Evolutionary conservation across 2,797 vertebrate species (phyloP).

Genomic region (Arremon brunneinucha): DNA sequence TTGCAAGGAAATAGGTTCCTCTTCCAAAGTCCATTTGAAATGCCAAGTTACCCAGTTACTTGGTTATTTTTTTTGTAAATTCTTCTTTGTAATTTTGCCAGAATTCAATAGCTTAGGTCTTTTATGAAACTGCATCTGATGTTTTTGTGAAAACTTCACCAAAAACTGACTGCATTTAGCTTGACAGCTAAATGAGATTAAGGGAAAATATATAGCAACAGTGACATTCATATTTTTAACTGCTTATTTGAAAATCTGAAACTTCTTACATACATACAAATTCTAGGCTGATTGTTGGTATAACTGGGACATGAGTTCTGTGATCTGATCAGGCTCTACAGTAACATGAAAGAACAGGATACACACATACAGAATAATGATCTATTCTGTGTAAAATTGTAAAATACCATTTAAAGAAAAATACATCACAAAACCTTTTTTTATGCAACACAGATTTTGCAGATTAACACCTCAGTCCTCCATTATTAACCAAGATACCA

Average conservation of each 20-base stretch:
- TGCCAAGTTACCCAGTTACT: background rate
- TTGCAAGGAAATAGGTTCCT: background rate
- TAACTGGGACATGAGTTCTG: background rate
- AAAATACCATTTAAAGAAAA: background rate
- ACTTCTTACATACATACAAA: background rate
- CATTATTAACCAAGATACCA: background rate
- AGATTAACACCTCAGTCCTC: background rate
- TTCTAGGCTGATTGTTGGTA: background rate
- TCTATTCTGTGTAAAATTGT: background rate
- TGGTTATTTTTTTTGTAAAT: background rate
- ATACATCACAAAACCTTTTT: background rate
- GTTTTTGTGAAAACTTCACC: background rate
- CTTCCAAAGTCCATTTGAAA: background rate
- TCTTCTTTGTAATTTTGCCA: background rate
- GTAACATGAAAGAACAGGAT: background rate
- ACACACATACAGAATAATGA: background rate
- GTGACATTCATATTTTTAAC: background rate
- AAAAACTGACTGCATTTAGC: background rate
- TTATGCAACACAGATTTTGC: background rate
- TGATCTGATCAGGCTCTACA: background rate
- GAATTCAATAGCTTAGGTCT: background rate
- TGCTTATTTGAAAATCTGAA: background rate
- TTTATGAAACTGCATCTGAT: background rate
- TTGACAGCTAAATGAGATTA: background rate
- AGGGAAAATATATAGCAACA: background rate